Conservation (phyloP, 2,113 vertebrate species). For the Haliaeetus leucogaster region DNA sequence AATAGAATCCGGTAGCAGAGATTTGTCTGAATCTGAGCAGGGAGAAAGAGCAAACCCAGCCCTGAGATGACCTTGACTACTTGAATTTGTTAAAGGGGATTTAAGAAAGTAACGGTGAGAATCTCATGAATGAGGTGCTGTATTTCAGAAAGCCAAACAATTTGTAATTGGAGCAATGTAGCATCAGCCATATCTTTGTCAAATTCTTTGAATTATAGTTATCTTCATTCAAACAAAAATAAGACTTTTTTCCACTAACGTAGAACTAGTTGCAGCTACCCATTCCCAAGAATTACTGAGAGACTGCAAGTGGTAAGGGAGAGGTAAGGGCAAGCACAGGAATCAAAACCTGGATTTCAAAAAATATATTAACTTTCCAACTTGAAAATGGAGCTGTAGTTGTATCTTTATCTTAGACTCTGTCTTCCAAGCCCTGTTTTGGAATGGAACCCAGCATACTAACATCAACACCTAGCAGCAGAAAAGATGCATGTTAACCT, state of each 20-base stretch:
- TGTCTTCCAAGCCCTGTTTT: not conserved
- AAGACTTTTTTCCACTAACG: not conserved
- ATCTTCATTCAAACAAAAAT: not conserved
- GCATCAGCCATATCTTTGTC: not conserved
- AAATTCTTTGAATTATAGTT: not conserved
- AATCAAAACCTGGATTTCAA: not conserved
- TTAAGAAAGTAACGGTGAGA: not conserved
- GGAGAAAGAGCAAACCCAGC: not conserved
- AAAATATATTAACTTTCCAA: not conserved
- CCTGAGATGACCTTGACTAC: not conserved
- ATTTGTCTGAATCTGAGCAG: not conserved
- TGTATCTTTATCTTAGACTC: not conserved
- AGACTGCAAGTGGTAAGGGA: not conserved
- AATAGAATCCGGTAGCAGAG: not conserved
- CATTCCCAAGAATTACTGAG: not conserved
- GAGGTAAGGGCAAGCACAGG: not conserved
- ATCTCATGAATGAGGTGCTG: not conserved
- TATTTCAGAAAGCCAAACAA: not conserved
- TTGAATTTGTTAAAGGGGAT: not conserved
- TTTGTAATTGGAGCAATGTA: accelerated
- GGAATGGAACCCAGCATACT: not conserved
- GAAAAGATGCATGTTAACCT: not conserved
- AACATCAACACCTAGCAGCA: not conserved
- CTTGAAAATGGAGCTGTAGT: not conserved
- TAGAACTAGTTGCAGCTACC: not conserved